A percentile compares a stretch with the other conserved stretches of the same genome.
Conservation (phyloP, 2,797 vertebrate genomes). For the Danio kyathit region DNA sequence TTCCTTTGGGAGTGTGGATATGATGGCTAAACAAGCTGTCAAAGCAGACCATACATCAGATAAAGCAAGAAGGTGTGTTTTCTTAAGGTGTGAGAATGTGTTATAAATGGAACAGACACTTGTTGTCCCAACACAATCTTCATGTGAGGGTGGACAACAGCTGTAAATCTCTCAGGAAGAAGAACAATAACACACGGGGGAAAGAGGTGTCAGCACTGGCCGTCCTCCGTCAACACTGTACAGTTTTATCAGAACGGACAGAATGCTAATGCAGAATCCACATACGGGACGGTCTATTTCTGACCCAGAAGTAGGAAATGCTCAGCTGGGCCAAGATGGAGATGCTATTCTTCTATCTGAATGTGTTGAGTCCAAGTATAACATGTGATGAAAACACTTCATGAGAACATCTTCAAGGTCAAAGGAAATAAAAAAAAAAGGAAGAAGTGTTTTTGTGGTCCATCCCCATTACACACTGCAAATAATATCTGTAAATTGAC, state of each 20-base stretch:
- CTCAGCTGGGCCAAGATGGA: slow-evolving; percentile 45
- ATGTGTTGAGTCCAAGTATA: slow-evolving; percentile 41
- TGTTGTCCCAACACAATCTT: not conserved
- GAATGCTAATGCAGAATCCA: slow-evolving; percentile 58
- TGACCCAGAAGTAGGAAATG: slow-evolving; percentile 59
- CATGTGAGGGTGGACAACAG: slow-evolving; percentile 59
- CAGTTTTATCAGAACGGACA: slow-evolving; percentile 39
- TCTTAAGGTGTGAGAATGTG: slow-evolving; percentile 9
- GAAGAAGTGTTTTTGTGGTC: not conserved
- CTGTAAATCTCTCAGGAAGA: slow-evolving; percentile 73
- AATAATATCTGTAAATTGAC: too few species aligned
- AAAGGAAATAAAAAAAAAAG: slow-evolving; percentile 54
- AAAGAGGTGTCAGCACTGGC: slow-evolving; percentile 68
- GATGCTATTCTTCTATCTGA: slow-evolving; percentile 59
- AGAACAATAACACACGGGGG: slow-evolving; percentile 72
- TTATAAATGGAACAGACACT: slow-evolving; percentile 8
- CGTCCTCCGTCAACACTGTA: slow-evolving; percentile 55
- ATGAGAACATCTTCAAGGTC: slow-evolving; percentile 65
- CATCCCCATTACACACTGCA: too few species aligned
- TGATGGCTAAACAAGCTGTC: too few species aligned
- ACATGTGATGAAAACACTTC: slow-evolving; percentile 52
- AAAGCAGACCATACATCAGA: too few species aligned
- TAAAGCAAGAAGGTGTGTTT: not conserved
- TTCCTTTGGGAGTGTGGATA: too few species aligned
- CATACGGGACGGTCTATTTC: slow-evolving; percentile 62